Base-by-base conservation (phyloP, 2,888 invertebrate genomes). In the Chaetoderma sp. region DNA sequence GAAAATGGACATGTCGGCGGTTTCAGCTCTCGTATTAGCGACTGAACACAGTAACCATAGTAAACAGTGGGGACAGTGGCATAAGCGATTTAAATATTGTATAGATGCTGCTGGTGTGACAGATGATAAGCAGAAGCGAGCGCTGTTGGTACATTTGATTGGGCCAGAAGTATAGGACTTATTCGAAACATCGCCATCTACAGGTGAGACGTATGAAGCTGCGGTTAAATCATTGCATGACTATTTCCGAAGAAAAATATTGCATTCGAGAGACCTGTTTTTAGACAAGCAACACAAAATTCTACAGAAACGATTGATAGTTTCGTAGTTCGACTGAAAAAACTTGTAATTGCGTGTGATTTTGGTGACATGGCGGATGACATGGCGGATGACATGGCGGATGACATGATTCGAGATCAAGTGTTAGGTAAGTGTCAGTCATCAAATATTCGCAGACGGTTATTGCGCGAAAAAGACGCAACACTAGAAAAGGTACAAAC, bases 81-180 rank as follows among this genome's bases (percentile, higher is more conserved):
- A n/a, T n/a, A n/a, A n/a, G n/a, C n/a, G n/a, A n/a, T n/a, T n/a
- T n/a, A n/a, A n/a, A n/a, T n/a, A n/a, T n/a, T n/a, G n/a, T n/a
- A n/a, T n/a, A n/a, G n/a, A n/a, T n/a, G n/a, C n/a, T n/a, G n/a
- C n/a, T n/a, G 54, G 52, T 13, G 32, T 61, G 10, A 21, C n/a
- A 54, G 33, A 60, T 21, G 50, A 28, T 30, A 18, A 10, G n/a
- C 54, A 61, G 32, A 61, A 61, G 28, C 33, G 18, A 30, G 52
- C 61, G 6, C 8, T 54, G 4, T 27, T 61, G 18, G n/a, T 61
- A 10, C 61, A 52, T 33, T 36, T 28, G 6, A 54, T 54, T 4
- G 61, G 54, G 10, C 8, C 27, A n/a, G 54, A 61, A 16, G 61
- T 61, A 13, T 54, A 61, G 30, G 61, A 61, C 13, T 10, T 61